These are phyloP conservation scores for Pagetopsis macropterus DNA, from an alignment of 2,797 vertebrate genomes.

Conservation along the genomic window DNA sequence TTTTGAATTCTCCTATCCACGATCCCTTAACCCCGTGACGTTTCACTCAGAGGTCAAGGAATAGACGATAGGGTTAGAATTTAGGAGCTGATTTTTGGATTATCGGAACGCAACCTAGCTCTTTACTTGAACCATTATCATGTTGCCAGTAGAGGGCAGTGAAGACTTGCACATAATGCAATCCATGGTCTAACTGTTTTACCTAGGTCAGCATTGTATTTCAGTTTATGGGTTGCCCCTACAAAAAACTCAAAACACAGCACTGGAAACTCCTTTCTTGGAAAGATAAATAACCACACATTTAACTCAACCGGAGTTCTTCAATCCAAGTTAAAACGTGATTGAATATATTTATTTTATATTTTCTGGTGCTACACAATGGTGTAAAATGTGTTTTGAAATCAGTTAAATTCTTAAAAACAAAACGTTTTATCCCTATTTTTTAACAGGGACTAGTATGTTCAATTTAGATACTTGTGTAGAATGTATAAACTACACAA, in stretches of 20 bases:
- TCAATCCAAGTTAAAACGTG: neutral
- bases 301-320: neutral
- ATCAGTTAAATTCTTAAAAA: neutral
- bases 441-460: too few relatives aligned
- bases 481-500: neutral
- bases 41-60: too few relatives aligned
- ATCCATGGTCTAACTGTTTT: neutral
- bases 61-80: too few relatives aligned
- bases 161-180: conserved; percentile 7
- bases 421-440: neutral
- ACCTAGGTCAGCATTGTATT: neutral
- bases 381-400: neutral
- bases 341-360: neutral
- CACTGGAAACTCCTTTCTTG: neutral
- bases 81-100: too few relatives aligned
- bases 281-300: neutral
- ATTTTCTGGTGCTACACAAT: neutral
- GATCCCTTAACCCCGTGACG: too few relatives aligned
- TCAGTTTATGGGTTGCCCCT: too few relatives aligned
- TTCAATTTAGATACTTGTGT: accelerated
- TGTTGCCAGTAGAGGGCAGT: conserved; percentile 53
- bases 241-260: neutral
- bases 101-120: neutral
- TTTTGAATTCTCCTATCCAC: too few relatives aligned
- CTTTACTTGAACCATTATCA: neutral